Evolutionary conservation across 2,113 vertebrate genomes (phyloP), one percentile per base, ranked within the genome.

Genomic region (Jaculus jaculus): DNA sequence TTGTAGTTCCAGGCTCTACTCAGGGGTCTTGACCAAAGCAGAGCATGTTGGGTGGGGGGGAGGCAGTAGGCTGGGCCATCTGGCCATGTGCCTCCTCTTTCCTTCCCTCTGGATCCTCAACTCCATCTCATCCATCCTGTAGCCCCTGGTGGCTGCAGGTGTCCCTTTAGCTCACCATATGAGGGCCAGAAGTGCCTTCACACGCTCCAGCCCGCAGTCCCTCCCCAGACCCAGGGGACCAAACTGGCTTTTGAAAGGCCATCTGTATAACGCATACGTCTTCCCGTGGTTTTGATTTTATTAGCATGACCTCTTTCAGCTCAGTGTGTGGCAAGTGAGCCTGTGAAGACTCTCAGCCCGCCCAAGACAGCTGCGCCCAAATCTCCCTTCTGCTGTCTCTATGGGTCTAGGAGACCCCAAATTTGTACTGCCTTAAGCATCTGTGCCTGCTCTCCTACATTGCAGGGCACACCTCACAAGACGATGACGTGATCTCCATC

Each of bases 401-500:
- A n/a, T 2, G 39, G 5, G 7, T 39, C 21, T 3, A 16, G 1
- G 20, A 23, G 30, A 21, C 16, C 32, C n/a, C 37, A 7, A 11
- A 37, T 65, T 58, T 1, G 3, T 7, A 32, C 37, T 32, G 7
- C 83, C 69, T 24, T 0, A 5, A 58, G n/a, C 18, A 7, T 0
- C 82, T 3, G 21, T 8, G 24, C 3, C 87, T 6, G 16, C 42
- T 18, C 32, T 72, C 32, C 60, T 54, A 18, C 32, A 61, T 4
- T 9, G 6, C 63, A 20, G 32, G 61, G 47, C n/a, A 18, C 0
- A 0, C 18, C 69, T 11, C 58, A 39, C 37, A 9, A 17, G 23
- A 7, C 20, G 2, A 0, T 0, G 0, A 2, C 17, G 32, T 2
- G 32, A 20, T 26, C 68, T 71, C 18, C 1, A 73, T 3, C 1